Evolutionary conservation across 2,888 invertebrate genomes (phyloP).

Genomic region (Andrena fulva): DNA sequence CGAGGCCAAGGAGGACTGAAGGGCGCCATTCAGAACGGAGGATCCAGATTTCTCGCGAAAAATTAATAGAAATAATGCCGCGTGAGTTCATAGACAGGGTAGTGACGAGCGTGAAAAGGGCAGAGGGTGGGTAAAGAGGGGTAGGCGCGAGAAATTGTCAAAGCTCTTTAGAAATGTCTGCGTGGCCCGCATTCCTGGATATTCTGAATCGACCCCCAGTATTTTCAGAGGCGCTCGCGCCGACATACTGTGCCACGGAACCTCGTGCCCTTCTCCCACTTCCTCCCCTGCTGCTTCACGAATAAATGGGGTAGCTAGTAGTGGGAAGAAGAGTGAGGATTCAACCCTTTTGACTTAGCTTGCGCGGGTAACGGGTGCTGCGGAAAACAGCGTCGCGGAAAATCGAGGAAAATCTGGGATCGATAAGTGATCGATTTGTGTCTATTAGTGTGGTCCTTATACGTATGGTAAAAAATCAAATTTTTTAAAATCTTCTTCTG

Average conservation of each 20-base stretch:
- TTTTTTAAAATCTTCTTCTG: no score
- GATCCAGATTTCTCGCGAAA: not conserved
- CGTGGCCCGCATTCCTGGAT: conserved; percentile 68
- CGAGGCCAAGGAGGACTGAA: not conserved
- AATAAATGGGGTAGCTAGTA: conserved; percentile 63
- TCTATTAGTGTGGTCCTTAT: no score
- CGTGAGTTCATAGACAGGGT: not conserved
- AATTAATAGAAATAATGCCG: conserved; percentile 2
- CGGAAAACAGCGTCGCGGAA: conserved; percentile 43
- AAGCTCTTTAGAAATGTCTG: conserved; percentile 73
- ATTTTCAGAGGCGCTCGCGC: conserved; percentile 41
- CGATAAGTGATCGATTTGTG: conserved; percentile 39
- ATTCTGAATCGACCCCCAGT: conserved; percentile 54
- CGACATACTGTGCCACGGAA: conserved; percentile 38
- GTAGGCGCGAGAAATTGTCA: conserved; percentile 71
- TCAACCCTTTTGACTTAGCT: conserved; percentile 72
- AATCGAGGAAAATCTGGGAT: conserved; percentile 38
- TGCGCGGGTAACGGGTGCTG: conserved; percentile 47
- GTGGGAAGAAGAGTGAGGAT: conserved; percentile 68
- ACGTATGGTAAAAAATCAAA: no score
- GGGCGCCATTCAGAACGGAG: not conserved
- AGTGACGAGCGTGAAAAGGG: not conserved
- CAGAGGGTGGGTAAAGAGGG: conserved; percentile 34
- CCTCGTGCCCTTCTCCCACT: conserved; percentile 28
- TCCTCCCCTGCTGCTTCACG: conserved; percentile 44